Conservation (phyloP, 2,113 vertebrate genomes). For the Phrynocephalus versicolor region DNA sequence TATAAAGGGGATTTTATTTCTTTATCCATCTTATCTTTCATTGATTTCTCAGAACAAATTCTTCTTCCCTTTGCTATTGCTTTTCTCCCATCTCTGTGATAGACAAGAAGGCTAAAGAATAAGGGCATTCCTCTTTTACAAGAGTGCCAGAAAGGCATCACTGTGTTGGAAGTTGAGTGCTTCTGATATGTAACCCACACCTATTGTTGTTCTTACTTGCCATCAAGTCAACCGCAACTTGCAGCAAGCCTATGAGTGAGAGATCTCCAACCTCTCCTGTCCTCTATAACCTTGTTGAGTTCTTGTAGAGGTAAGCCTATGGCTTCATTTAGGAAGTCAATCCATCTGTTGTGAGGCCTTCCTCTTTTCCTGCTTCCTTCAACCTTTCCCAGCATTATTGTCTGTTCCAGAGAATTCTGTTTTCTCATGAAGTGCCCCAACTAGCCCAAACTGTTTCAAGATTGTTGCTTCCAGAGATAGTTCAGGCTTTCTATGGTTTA, state of each 20-base stretch:
- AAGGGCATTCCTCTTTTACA: background rate
- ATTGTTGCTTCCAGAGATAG: too few relatives aligned
- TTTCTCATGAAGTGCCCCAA: too few relatives aligned
- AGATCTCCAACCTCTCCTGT: too few relatives aligned
- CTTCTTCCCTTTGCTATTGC: background rate
- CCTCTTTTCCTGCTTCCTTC: too few relatives aligned
- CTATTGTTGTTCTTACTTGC: background rate
- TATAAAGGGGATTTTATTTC: background rate
- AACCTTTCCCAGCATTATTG: too few relatives aligned
- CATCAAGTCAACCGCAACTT: background rate
- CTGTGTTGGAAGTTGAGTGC: background rate
- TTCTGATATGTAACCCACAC: background rate
- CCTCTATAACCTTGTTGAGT: too few relatives aligned
- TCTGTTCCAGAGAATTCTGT: too few relatives aligned
- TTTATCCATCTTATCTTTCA: background rate
- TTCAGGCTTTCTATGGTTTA: too few relatives aligned
- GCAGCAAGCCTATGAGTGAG: background rate
- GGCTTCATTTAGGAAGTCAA: too few relatives aligned
- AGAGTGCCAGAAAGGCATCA: background rate
- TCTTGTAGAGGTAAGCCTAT: too few relatives aligned
- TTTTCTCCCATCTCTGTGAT: background rate
- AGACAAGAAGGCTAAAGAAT: background rate
- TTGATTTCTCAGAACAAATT: background rate
- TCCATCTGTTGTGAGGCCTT: too few relatives aligned
- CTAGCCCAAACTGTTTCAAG: too few relatives aligned